A percentile compares a stretch with the other conserved stretches of the same genome.
Evolutionary conservation across 2,797 vertebrate species (phyloP).

Genomic region (Enteromius fasciolatus): DNA sequence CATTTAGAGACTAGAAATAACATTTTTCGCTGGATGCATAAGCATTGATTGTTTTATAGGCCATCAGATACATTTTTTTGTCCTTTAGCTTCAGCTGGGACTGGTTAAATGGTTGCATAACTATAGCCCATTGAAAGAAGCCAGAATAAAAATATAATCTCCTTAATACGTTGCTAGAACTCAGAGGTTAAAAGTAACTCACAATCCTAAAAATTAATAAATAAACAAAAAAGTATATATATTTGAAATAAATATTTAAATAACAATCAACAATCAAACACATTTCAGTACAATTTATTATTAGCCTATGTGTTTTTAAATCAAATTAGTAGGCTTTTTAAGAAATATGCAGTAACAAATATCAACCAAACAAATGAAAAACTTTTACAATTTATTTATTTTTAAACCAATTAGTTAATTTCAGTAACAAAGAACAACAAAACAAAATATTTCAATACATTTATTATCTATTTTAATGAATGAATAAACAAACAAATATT

Average conservation of each 20-base stretch:
- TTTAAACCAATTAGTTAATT: too few species aligned
- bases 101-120: constrained; percentile 1
- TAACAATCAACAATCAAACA: not conserved
- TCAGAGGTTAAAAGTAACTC: not conserved
- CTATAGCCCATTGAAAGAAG: not conserved
- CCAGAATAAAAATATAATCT: not conserved
- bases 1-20: constrained; percentile 13
- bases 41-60: not conserved
- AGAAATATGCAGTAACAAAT: too few species aligned
- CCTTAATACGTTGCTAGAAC: not conserved
- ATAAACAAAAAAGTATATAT: not conserved
- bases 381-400: too few species aligned
- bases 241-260: not conserved
- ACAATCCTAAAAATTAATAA: not conserved
- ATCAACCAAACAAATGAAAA: too few species aligned
- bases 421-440: not conserved
- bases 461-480: not conserved
- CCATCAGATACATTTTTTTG: not conserved
- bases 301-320: not conserved
- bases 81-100: not conserved
- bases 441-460: not conserved
- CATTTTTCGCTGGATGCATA: not conserved
- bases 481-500: not conserved
- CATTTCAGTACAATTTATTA: not conserved
- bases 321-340: too few species aligned